A percentile compares a stretch with the other conserved stretches of the same genome.
These are phyloP conservation scores for Oncopodura yosiiana DNA, from an alignment of 1,140 invertebrate genomes.

Conservation along the genomic window DNA sequence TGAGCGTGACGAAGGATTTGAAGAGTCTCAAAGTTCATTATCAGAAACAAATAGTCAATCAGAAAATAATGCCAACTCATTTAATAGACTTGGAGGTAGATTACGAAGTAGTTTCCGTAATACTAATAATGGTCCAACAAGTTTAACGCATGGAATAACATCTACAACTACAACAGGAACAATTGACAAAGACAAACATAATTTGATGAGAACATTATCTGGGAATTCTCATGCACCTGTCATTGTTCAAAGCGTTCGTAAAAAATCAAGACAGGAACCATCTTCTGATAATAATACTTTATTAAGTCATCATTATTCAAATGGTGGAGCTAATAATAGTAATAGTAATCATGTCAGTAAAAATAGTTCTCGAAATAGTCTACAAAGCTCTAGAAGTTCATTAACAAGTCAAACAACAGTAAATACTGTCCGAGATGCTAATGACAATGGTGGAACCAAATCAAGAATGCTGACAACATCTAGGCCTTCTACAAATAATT, in stretches of 20 bases:
- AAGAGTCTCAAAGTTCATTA: conserved; percentile 74
- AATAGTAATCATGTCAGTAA: conserved; percentile 41
- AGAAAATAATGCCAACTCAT: conserved; percentile 10
- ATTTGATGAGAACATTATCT: too few species aligned
- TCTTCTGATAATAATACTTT: background rate
- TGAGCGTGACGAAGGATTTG: conserved; percentile 73
- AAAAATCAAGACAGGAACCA: conserved; percentile 17
- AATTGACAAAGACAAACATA: too few species aligned
- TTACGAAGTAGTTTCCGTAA: conserved; percentile 8
- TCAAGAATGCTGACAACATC: conserved; percentile 35
- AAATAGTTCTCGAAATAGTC: conserved; percentile 56
- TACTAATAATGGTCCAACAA: background rate
- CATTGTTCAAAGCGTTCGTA: conserved; percentile 13
- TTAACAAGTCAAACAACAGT: conserved; percentile 69
- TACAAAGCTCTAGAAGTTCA: conserved; percentile 68
- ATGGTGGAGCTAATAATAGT: conserved; percentile 1
- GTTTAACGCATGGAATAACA: background rate
- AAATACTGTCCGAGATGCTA: conserved; percentile 59
- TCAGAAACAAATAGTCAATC: conserved; percentile 70
- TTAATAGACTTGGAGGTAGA: background rate
- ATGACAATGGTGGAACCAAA: conserved; percentile 28
- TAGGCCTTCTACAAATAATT: too few species aligned
- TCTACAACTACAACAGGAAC: background rate
- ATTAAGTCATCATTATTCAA: background rate
- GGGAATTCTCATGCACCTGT: conserved; percentile 8